Percentiles rank a stretch among this genome's conserved stretches.
Conservation (phyloP, 2,797 vertebrate species). For the Malurus leucopterus region DNA sequence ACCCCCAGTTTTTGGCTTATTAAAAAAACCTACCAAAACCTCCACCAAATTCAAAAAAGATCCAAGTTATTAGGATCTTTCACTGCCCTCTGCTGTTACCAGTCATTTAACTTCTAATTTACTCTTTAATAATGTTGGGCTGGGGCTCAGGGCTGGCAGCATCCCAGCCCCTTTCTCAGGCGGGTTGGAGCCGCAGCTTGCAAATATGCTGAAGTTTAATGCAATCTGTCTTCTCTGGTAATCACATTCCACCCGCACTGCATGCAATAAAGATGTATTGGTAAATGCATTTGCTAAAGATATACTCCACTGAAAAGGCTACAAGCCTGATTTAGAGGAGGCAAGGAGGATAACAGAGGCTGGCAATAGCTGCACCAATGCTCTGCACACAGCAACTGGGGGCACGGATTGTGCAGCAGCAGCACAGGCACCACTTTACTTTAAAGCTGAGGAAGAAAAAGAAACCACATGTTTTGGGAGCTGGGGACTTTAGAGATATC, state of each 20-base stretch:
- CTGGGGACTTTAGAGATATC: slow-evolving; percentile 28
- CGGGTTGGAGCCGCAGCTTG: slow-evolving; percentile 46
- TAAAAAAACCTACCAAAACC: not conserved
- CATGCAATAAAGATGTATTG: slow-evolving; percentile 65
- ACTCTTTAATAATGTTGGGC: slow-evolving; percentile 3
- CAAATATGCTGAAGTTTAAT: slow-evolving; percentile 60
- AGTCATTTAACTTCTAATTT: slow-evolving; percentile 34
- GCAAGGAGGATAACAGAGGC: not conserved
- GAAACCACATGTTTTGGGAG: slow-evolving; percentile 38
- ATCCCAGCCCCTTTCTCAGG: slow-evolving; percentile 48
- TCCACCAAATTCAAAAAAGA: not conserved
- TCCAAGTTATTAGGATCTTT: not conserved
- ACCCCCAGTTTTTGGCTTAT: not conserved
- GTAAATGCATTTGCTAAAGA: slow-evolving; percentile 66
- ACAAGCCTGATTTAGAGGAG: slow-evolving; percentile 31
- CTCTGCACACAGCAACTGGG: not conserved
- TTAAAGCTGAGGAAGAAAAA: slow-evolving; percentile 39
- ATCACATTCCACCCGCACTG: slow-evolving; percentile 59
- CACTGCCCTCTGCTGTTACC: slow-evolving; percentile 54
- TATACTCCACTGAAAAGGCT: slow-evolving; percentile 48
- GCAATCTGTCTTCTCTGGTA: slow-evolving; percentile 68
- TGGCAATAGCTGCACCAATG: slow-evolving; percentile 2
- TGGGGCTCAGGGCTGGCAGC: slow-evolving; percentile 49
- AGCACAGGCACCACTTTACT: not conserved
- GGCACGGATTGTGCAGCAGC: not conserved